These are phyloP conservation scores for Gymnorhina tibicen DNA, from an alignment of 2,113 vertebrate species.

Conservation along the genomic window DNA sequence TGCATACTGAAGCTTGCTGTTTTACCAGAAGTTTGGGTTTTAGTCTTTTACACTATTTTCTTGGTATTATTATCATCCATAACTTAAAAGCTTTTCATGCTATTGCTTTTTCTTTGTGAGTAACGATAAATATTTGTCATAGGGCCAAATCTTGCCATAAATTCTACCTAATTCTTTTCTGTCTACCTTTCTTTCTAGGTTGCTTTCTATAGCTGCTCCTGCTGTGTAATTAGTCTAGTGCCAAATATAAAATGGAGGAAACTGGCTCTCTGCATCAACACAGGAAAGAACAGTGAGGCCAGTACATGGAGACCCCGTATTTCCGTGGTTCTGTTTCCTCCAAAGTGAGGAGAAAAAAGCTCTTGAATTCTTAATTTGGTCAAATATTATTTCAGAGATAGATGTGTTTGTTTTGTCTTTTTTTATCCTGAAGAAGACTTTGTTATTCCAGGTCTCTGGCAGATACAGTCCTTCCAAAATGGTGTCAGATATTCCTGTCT, in stretches of 20 bases:
- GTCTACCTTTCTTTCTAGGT: background rate
- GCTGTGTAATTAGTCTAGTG: background rate
- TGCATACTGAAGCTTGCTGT: background rate
- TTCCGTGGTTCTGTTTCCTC: background rate
- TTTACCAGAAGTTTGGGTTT: background rate
- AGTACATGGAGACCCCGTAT: background rate
- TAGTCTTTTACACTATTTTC: background rate
- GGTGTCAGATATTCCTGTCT: background rate
- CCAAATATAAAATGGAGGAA: background rate
- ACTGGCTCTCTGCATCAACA: background rate
- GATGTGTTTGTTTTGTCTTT: background rate
- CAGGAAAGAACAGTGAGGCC: background rate
- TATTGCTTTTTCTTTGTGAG: background rate
- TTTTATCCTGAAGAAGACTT: background rate
- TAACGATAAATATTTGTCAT: background rate
- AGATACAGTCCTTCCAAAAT: background rate
- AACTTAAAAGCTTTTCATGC: background rate
- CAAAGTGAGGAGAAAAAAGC: background rate
- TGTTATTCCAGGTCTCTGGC: background rate
- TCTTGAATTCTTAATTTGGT: background rate
- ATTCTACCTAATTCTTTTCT: background rate
- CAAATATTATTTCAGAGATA: background rate
- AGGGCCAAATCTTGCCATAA: background rate
- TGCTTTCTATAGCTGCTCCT: background rate
- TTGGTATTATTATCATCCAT: background rate